Evolutionary conservation across 2,113 vertebrate species (phyloP), one percentile per base, ranked within the genome.

Genomic region (Oceanites oceanicus): DNA sequence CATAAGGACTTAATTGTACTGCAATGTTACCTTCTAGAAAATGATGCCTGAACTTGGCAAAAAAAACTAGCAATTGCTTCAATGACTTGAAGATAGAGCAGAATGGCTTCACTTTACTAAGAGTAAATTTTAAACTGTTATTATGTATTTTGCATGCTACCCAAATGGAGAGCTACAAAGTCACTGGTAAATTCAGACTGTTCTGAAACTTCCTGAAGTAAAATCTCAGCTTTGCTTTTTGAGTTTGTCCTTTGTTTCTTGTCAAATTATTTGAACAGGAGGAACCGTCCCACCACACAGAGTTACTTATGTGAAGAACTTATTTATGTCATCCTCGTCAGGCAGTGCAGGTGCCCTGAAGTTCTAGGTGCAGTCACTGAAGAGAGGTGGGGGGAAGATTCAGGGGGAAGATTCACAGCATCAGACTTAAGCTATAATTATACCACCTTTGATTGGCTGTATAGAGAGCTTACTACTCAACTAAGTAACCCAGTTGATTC

Each of bases 371-470:
- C 11, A 36, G 44, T 27, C 34, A 20, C 38, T 71, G 52, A 71
- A 50, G 42, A 86, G 27, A 70, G 18, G 15, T 49, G n/a, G n/a
- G n/a, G n/a, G n/a, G n/a, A n/a, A n/a, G n/a, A n/a, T 82, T 70
- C 30, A 44, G 47, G 21, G 44, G 34, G 1, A 6, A 7, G 2
- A 7, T 47, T 88, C 30, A 30, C 15, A 61, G 50, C 25, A 23
- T 16, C n/a, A 40, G n/a, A 19, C 1, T 1, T 42, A 10, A 34
- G 18, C 26, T 67, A 5, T 29, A 59, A 34, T 40, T 34, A 44
- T 20, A 25, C 15, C 0, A 5, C 21, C 44, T 67, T 56, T 61
- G 30, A 2, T 34, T 1, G 1, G 3, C 23, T 68, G 13, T 27
- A 8, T 3, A 50, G 12, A 19, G 34, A 65, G 13, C 12, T 71